Evolutionary conservation across 2,888 invertebrate species (phyloP).

Genomic region (Conchocele bisecta): DNA sequence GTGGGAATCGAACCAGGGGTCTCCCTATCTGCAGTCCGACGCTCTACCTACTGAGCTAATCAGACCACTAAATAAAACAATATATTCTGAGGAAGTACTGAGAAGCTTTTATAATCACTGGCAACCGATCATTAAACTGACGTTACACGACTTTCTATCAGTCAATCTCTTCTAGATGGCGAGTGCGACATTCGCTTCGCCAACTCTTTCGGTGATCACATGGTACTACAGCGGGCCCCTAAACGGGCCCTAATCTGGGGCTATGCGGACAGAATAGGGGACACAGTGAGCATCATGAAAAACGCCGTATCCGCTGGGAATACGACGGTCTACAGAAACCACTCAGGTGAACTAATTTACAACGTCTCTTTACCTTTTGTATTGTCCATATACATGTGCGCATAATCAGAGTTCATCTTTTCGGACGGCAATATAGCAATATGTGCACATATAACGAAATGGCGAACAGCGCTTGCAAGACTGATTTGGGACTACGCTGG

Average conservation of each 20-base stretch:
- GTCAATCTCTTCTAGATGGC: conserved; percentile 21
- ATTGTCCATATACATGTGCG: background rate
- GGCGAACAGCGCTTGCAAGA: background rate
- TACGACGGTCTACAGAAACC: background rate
- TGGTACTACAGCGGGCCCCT: conserved; percentile 64
- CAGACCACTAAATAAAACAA: too few species aligned
- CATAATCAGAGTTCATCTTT: too few species aligned
- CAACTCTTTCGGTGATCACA: conserved; percentile 53
- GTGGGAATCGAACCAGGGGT: too few species aligned
- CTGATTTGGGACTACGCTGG: background rate
- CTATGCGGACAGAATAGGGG: conserved; percentile 42
- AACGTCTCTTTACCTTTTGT: background rate
- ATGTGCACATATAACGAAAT: too few species aligned
- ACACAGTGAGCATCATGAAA: conserved; percentile 33
- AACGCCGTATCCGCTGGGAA: conserved; percentile 19
- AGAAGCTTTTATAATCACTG: too few species aligned
- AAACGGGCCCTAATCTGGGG: conserved; percentile 61
- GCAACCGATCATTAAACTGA: too few species aligned
- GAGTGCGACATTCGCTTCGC: conserved; percentile 26
- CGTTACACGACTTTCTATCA: too few species aligned
- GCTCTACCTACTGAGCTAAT: too few species aligned
- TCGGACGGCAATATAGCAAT: too few species aligned
- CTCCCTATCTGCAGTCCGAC: too few species aligned
- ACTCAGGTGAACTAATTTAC: background rate
- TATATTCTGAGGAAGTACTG: too few species aligned